Base-by-base conservation (phyloP, 1,140 invertebrate genomes). In the Papilio polytes region DNA sequence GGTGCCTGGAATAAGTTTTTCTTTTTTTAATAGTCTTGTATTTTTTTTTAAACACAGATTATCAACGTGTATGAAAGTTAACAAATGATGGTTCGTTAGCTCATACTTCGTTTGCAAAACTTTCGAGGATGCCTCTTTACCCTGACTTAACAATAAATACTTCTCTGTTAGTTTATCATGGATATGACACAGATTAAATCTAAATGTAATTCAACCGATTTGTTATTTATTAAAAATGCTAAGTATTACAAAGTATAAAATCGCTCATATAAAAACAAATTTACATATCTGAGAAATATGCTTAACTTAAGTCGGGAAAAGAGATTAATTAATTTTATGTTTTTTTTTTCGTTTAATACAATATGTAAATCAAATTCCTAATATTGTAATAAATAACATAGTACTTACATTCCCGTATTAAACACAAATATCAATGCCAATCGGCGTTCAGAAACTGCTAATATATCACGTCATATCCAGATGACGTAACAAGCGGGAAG, bases 81-180 rank as follows among this genome's bases (percentile, higher is more conserved):
- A 82, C 74, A 83, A 85, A 85, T 83, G 80, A 70, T 63, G 59
- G 48, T 66, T 85, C 84, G 81, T 85, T 83, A 83, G 80, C 78
- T 79, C 48, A 51, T 80, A 63, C 63, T 80, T 80, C 83, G 78
- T 76, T 77, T 80, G 77, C 77, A 15, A 36, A 66, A 66, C 77
- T 66, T 77, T 66, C n/a, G 36, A 66, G 77, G 56, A 26, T 41
- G 18, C 7, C 53, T 63, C 56, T 44, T 78, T 78, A 44, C 44
- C 18, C 77, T 66, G 10, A 56, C 15, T 59, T 36, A 56, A 56
- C 48, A 51, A 78, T 63, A 56, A 78, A 78, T 66, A 66, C 31
- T 78, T 36, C 51, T 36, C 36, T 36, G 51, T 59, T 44, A 22
- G 41, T 66, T 22, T 78, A 66, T 36, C 56, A 63, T 78, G 77